A percentile compares a stretch with the other conserved stretches of the same genome.
Evolutionary conservation across 2,113 vertebrate genomes (phyloP).

Genomic region (Rhinolophus ferrumequinum): DNA sequence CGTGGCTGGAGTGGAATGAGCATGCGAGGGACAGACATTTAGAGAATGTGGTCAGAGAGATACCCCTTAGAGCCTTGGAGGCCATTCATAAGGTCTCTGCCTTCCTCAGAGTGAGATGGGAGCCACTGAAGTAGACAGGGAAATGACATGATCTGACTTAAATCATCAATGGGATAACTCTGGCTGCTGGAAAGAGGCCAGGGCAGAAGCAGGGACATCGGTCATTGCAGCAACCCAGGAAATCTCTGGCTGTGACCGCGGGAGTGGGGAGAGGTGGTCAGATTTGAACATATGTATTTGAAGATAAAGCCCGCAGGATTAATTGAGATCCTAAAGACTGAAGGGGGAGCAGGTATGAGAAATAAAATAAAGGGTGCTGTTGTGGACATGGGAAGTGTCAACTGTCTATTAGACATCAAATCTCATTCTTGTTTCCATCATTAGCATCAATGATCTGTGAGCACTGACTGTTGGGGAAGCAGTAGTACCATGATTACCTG

Average conservation of each 20-base stretch:
- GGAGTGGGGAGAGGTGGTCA: neutral
- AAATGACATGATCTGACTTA: neutral
- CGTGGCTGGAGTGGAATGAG: neutral
- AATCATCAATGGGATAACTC: neutral
- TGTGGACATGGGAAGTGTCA: neutral
- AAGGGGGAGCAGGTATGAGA: neutral
- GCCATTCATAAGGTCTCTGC: neutral
- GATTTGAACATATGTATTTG: neutral
- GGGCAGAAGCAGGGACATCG: neutral
- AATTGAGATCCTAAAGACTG: neutral
- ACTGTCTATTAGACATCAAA: neutral
- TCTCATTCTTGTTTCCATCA: neutral
- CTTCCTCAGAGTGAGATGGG: neutral
- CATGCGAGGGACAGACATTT: neutral
- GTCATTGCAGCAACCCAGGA: neutral
- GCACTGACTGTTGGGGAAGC: neutral
- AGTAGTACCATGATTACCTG: neutral
- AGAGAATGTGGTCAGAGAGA: neutral
- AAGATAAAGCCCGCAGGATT: neutral
- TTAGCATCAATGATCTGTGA: neutral
- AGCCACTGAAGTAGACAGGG: neutral
- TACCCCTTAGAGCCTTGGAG: neutral
- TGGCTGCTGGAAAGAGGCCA: neutral
- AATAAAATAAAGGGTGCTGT: neutral
- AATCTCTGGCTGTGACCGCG: neutral